Evolutionary conservation across 2,888 invertebrate species (phyloP).

Genomic region (Drosophila picticornis): DNA sequence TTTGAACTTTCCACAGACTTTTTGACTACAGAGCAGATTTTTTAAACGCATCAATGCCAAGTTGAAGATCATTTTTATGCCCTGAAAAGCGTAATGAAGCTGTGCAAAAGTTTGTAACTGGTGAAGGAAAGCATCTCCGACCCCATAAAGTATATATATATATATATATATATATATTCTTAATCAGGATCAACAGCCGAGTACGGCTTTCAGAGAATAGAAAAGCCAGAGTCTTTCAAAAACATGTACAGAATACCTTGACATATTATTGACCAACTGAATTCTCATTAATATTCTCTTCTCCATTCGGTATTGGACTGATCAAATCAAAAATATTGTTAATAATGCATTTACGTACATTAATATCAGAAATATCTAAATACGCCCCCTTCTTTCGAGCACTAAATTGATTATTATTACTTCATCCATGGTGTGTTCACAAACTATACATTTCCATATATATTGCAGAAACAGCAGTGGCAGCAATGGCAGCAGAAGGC

Average conservation of each 20-base stretch:
- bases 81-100: too few relatives aligned
- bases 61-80: too few relatives aligned
- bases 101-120: too few relatives aligned
- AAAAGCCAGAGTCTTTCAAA: not conserved
- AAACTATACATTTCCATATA: not conserved
- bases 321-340: not conserved
- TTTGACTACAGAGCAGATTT: too few relatives aligned
- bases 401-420: constrained; percentile 7
- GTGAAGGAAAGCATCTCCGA: too few relatives aligned
- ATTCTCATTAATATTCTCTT: not conserved
- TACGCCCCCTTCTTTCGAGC: not conserved
- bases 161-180: too few relatives aligned
- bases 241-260: not conserved
- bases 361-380: not conserved
- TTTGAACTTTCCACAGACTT: too few relatives aligned
- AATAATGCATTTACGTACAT: not conserved
- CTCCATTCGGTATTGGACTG: not conserved
- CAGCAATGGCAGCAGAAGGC: constrained; percentile 38
- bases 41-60: too few relatives aligned
- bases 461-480: constrained; percentile 18
- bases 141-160: too few relatives aligned
- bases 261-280: not conserved
- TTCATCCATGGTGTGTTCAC: constrained; percentile 5
- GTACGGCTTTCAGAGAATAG: not conserved
- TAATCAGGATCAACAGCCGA: not conserved